These are phyloP conservation scores for Xiphydria camelus DNA, from an alignment of 2,888 invertebrate species.

Conservation along the genomic window DNA sequence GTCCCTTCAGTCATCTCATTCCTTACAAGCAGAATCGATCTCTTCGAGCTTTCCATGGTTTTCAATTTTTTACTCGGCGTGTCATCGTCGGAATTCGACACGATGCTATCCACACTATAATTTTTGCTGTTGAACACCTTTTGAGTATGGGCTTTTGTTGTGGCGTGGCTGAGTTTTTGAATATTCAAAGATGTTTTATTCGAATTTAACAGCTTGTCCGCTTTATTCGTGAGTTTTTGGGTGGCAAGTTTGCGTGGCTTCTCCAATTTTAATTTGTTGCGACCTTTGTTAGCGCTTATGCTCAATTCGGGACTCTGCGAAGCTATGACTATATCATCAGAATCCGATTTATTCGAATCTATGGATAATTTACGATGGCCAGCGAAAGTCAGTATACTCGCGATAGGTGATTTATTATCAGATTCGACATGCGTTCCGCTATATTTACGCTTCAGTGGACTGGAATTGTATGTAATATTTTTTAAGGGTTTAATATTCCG, in stretches of 20 bases:
- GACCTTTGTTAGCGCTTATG: slow-evolving; percentile 19
- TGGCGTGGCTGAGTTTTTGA: not conserved
- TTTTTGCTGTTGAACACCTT: slow-evolving; percentile 13
- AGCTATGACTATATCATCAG: slow-evolving; percentile 41
- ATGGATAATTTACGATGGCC: slow-evolving; percentile 28
- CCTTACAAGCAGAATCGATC: not conserved
- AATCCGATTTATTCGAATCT: slow-evolving; percentile 45
- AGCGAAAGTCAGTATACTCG: slow-evolving; percentile 28
- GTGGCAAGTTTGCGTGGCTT: slow-evolving; percentile 19
- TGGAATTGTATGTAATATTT: slow-evolving; percentile 1
- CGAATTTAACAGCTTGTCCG: not conserved
- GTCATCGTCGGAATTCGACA: slow-evolving; percentile 35
- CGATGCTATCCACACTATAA: slow-evolving; percentile 22
- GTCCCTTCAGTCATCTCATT: not conserved
- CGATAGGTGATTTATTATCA: slow-evolving; percentile 30
- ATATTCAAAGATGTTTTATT: slow-evolving; percentile 3
- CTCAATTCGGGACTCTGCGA: slow-evolving; percentile 31
- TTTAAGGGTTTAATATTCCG: slow-evolving; percentile 11
- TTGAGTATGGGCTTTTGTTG: not conserved
- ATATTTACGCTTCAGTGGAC: slow-evolving; percentile 21
- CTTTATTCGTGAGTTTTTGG: slow-evolving; percentile 5
- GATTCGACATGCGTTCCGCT: slow-evolving; percentile 14
- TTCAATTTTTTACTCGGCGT: slow-evolving; percentile 19
- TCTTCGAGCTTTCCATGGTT: not conserved
- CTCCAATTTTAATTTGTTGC: slow-evolving; percentile 24